Evolutionary conservation across 2,797 vertebrate species (phyloP).

Genomic region (Choloepus didactylus): DNA sequence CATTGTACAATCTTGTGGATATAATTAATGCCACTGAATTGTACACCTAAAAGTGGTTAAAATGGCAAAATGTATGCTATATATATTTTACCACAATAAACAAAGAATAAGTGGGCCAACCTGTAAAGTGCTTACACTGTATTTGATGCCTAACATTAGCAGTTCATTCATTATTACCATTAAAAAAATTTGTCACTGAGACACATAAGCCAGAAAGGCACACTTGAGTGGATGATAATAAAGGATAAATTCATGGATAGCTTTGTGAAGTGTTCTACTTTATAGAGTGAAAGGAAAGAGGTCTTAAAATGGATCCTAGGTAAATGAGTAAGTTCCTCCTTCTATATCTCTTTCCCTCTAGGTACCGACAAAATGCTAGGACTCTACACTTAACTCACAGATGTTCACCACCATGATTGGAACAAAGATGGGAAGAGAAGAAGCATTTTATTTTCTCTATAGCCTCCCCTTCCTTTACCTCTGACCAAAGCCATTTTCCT

Average conservation of each 20-base stretch:
- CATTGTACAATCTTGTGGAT: no score
- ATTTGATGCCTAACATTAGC: no score
- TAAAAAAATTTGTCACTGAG: neutral
- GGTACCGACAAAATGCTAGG: neutral
- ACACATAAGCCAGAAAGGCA: neutral
- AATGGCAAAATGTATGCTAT: no score
- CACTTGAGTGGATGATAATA: neutral
- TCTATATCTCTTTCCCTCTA: neutral
- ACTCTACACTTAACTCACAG: neutral
- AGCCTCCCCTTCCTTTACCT: neutral
- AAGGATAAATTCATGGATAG: neutral
- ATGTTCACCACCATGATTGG: neutral
- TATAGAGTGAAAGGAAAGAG: neutral
- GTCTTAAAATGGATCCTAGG: neutral
- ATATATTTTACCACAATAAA: no score
- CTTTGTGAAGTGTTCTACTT: neutral
- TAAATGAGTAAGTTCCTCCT: neutral
- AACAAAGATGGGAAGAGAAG: neutral
- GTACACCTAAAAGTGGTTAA: no score
- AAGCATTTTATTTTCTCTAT: neutral
- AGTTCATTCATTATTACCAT: no score
- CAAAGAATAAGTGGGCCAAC: no score
- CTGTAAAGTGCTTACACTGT: no score
- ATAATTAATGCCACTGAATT: no score
- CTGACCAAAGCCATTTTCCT: neutral